A percentile compares a stretch with the other conserved stretches of the same genome.
Conservation (phyloP, 92 coral and sea anemone species). For the Palythoa caribaeorum region DNA sequence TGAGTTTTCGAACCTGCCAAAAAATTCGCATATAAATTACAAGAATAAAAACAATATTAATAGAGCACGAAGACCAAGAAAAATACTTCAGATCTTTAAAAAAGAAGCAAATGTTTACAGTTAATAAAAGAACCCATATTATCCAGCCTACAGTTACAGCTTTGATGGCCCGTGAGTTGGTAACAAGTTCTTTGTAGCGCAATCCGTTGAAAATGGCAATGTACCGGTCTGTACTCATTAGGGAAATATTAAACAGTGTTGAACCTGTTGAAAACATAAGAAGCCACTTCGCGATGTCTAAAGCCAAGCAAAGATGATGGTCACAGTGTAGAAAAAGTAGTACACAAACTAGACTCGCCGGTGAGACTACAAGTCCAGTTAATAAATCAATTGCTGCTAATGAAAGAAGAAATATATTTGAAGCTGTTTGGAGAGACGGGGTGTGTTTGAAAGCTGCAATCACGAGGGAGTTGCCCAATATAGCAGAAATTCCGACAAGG, state of each 20-base stretch:
- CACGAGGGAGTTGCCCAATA: conserved; percentile 10
- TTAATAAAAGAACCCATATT: background rate
- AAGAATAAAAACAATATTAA: background rate
- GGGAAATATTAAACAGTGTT: background rate
- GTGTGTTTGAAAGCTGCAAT: background rate
- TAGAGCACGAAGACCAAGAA: background rate
- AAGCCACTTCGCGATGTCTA: background rate
- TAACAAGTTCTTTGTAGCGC: conserved; percentile 18
- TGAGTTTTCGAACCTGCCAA: conserved; percentile 1
- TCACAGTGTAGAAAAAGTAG: background rate
- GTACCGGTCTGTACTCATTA: conserved; percentile 15
- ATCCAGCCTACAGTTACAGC: background rate
- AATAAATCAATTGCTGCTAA: background rate
- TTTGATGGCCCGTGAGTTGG: background rate
- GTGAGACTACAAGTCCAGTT: background rate
- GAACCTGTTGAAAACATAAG: background rate
- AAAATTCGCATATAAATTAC: background rate
- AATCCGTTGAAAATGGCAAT: background rate
- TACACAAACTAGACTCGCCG: background rate
- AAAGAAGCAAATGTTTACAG: background rate
- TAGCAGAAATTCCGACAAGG: background rate
- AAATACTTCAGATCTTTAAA: no score
- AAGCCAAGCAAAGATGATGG: background rate
- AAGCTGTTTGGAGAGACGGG: background rate
- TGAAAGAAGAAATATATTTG: conserved; percentile 23